These are phyloP conservation scores for Priocnemis perturbator DNA, from an alignment of 2,888 invertebrate genomes.

Conservation along the genomic window DNA sequence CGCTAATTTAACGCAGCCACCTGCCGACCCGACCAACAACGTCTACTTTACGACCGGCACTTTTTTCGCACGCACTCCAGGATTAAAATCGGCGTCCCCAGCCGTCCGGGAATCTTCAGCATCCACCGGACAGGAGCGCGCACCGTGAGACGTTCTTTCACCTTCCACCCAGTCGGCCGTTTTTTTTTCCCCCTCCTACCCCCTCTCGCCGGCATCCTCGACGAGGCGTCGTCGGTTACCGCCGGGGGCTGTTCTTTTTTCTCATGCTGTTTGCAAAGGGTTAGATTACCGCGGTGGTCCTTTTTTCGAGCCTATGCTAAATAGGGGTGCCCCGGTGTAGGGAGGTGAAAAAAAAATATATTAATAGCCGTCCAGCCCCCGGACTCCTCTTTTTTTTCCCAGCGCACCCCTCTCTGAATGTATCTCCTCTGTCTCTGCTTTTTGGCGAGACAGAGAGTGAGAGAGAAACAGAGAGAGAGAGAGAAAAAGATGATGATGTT, in stretches of 20 bases:
- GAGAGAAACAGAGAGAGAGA: too few relatives aligned
- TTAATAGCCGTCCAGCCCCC: constrained; percentile 73
- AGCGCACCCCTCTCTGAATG: background rate
- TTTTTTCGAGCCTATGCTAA: constrained; percentile 69
- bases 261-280: constrained; percentile 60
- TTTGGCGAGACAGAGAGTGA: too few relatives aligned
- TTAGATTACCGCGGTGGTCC: constrained; percentile 47
- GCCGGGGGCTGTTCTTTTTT: constrained; percentile 47
- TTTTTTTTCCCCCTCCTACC: constrained; percentile 12
- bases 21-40: too few relatives aligned
- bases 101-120: too few relatives aligned
- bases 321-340: constrained; percentile 68
- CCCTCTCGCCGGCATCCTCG: constrained; percentile 17
- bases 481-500: too few relatives aligned
- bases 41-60: too few relatives aligned
- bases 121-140: constrained; percentile 10
- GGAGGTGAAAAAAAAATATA: constrained; percentile 60
- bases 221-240: constrained; percentile 45
- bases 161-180: background rate
- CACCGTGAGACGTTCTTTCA: constrained; percentile 46
- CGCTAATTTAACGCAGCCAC: too few relatives aligned
- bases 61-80: too few relatives aligned
- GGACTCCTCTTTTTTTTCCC: constrained; percentile 54
- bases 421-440: constrained; percentile 4
- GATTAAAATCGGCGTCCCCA: too few relatives aligned